phyloP scores from a whole-genome alignment of 2,888 invertebrate species.

The Dugesia japonica region DNA sequence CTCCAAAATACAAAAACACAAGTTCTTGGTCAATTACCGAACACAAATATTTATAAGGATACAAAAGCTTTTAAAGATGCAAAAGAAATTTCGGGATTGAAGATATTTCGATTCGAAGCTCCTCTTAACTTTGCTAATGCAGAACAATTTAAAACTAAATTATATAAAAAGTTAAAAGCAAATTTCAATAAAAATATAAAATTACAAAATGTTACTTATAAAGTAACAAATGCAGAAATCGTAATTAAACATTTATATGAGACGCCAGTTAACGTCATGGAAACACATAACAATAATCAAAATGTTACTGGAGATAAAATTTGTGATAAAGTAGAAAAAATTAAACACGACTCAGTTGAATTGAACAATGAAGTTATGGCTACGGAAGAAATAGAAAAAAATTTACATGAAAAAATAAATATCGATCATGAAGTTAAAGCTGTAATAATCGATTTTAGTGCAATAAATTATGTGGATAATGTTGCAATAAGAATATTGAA shows the following conservation, averaged over 20 bases:
- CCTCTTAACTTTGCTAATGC: slow-evolving; percentile 43
- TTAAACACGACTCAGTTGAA: background rate
- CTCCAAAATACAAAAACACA: background rate
- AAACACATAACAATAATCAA: no score
- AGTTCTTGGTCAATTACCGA: slow-evolving; percentile 25
- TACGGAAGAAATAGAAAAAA: background rate
- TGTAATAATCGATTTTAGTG: background rate
- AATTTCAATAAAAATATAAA: background rate
- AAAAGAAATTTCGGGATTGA: slow-evolving; percentile 39
- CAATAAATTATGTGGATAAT: background rate
- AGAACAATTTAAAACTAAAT: slow-evolving; percentile 41
- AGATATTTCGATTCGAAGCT: slow-evolving; percentile 42
- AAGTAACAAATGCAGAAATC: no score
- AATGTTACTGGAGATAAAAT: no score
- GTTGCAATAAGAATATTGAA: background rate
- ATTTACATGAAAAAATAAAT: no score
- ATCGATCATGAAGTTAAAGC: background rate
- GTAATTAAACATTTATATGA: no score
- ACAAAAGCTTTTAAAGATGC: slow-evolving; percentile 37
- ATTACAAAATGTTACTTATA: background rate
- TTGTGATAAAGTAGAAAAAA: background rate
- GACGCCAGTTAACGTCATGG: no score
- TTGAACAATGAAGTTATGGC: background rate
- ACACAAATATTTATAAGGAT: slow-evolving; percentile 35
- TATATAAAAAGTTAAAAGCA: slow-evolving; percentile 37